Evolutionary conservation across 2,113 vertebrate species (phyloP), one percentile per base, ranked within the genome.

Genomic region (Pseudopodoces humilis): DNA sequence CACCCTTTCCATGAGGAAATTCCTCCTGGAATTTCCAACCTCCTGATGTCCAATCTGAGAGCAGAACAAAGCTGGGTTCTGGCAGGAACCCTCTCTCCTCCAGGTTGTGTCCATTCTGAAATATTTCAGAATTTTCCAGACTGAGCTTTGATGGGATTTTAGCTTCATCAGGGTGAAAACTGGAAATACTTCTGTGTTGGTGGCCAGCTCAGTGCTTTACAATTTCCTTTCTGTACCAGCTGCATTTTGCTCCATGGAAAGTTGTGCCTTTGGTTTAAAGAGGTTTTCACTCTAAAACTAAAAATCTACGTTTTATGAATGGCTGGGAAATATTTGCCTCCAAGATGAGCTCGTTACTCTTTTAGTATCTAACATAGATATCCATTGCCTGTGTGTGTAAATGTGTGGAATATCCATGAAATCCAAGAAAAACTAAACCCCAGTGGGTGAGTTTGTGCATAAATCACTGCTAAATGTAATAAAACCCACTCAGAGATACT

Each of bases 331-430:
- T n/a, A 18, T 37, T 53, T 88, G 23, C 31, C 49, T 77, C 33
- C 5, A 16, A 24, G 24, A 10, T 19, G 25, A 76, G 31, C 52
- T 39, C 2, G 2, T 63, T 78, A 39, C 33, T 74, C 52, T 62
- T 49, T 60, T 13, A 55, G 0, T 19, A 23, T 20, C 16, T 35
- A 19, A 24, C 2, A 0, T 16, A 8, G 11, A 6, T 49, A 20
- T 31, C 6, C 37, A 30, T 24, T 21, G 14, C 2, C 5, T 31
- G 1, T 35, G 10, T 23, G 23, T 47, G 0, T 6, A 6, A 35
- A 4, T 8, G 16, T 85, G 14, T 41, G 47, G n/a, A 31, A 39
- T 39, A 19, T 18, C 11, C 41, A n/a, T 43, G 46, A 37, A 50
- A 33, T 15, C 14, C 23, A 41, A 55, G 72, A 53, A 78, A 59